Conservation (phyloP, 2,797 vertebrate genomes). For the Clarias pachynema region DNA sequence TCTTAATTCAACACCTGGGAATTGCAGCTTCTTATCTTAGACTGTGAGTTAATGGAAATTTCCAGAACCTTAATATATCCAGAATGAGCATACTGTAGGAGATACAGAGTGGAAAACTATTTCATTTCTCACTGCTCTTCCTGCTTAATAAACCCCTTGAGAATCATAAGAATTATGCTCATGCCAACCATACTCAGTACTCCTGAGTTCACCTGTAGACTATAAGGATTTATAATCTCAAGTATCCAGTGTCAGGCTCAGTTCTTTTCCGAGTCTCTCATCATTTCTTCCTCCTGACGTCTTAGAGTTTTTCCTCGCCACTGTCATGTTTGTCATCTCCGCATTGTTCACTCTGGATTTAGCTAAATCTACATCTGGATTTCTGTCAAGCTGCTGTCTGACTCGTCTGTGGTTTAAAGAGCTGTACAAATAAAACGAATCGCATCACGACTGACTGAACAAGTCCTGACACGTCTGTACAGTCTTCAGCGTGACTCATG, state of each 20-base stretch:
- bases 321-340: neutral
- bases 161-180: neutral
- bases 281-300: neutral
- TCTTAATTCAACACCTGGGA: slow-evolving; percentile 10
- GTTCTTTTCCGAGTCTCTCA: neutral
- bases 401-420: neutral
- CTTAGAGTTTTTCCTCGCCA: neutral
- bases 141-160: neutral
- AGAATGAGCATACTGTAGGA: too few relatives aligned
- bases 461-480: neutral
- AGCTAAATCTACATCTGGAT: neutral
- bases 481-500: neutral
- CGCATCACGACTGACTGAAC: too few relatives aligned
- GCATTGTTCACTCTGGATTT: neutral
- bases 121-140: neutral
- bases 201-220: neutral
- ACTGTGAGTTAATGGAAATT: neutral
- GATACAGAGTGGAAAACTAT: neutral
- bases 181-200: neutral
- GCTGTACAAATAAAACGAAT: neutral
- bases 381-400: neutral
- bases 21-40: neutral
- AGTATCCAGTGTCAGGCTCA: neutral
- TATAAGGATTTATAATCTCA: neutral
- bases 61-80: neutral